These are phyloP conservation scores for Orchesellides sinensis DNA, from an alignment of 2,888 invertebrate genomes.

Conservation along the genomic window DNA sequence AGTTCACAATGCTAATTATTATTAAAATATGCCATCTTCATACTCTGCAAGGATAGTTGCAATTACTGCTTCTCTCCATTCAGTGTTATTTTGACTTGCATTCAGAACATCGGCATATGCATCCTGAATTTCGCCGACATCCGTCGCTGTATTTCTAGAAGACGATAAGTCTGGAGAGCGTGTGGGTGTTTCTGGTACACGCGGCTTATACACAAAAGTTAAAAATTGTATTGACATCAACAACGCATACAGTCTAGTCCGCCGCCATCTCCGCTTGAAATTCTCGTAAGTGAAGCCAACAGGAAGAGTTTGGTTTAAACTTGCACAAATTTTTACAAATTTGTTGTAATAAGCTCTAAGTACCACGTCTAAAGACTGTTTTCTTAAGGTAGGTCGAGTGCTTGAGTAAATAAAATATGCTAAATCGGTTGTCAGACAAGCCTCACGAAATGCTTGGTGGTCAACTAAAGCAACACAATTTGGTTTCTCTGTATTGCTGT, in stretches of 20 bases:
- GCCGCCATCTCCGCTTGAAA: conserved; percentile 12
- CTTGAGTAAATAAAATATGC: conserved; percentile 61
- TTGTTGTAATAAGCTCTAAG: conserved; percentile 45
- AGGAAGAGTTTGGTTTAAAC: conserved; percentile 12
- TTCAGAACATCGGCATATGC: neutral
- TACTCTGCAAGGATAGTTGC: conserved; percentile 3
- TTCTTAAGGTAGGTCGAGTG: conserved; percentile 21
- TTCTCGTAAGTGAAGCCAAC: conserved; percentile 26
- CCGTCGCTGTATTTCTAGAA: neutral
- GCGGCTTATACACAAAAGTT: conserved; percentile 3
- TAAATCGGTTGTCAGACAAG: conserved; percentile 62
- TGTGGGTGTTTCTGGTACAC: neutral
- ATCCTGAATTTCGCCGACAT: neutral
- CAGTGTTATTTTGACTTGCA: neutral
- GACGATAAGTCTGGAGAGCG: neutral
- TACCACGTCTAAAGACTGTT: conserved; percentile 16
- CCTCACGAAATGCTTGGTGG: conserved; percentile 63
- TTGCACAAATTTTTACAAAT: conserved; percentile 41
- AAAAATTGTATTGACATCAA: conserved; percentile 17
- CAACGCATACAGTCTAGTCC: neutral
- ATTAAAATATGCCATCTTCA: conserved; percentile 8
- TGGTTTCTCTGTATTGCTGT: conserved; percentile 24
- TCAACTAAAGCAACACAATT: conserved; percentile 59
- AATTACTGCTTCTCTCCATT: conserved; percentile 18
- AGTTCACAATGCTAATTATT: neutral